Evolutionary conservation across 37 sponge, comb jelly and placozoan species (phyloP).

Genomic region (Chondrosia reniformis): DNA sequence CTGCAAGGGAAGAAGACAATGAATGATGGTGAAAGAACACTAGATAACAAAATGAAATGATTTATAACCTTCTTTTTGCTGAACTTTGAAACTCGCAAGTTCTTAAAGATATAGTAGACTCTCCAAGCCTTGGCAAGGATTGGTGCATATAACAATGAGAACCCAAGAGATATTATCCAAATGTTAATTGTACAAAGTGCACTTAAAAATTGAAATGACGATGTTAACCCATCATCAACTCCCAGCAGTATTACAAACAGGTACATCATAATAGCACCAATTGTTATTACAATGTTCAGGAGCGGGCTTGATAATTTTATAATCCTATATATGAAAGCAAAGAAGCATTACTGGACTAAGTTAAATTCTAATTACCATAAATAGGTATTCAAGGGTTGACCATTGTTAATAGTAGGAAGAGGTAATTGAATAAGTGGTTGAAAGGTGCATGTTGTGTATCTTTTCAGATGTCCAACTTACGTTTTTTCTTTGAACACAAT

Average conservation of each 20-base stretch:
- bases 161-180: conserved; percentile 15
- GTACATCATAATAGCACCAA: conserved; percentile 11
- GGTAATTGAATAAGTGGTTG: too few relatives aligned
- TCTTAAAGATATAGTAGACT: background rate
- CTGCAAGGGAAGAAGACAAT: background rate
- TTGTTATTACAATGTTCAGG: background rate
- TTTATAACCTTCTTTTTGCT: too few relatives aligned
- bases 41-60: too few relatives aligned
- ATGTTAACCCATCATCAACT: background rate
- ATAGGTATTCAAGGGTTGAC: too few relatives aligned
- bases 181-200: background rate
- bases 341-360: too few relatives aligned
- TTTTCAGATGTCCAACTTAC: too few relatives aligned
- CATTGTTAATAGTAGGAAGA: too few relatives aligned
- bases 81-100: background rate
- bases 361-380: too few relatives aligned
- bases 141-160: conserved; percentile 5
- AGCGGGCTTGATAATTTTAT: background rate
- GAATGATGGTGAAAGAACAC: too few relatives aligned
- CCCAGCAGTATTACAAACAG: conserved; percentile 8
- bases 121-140: conserved; percentile 24
- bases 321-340: too few relatives aligned
- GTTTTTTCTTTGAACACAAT: too few relatives aligned
- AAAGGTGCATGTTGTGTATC: too few relatives aligned
- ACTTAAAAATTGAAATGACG: background rate